Conservation (phyloP, 2,888 invertebrate species). For the Steromphala cineraria region DNA sequence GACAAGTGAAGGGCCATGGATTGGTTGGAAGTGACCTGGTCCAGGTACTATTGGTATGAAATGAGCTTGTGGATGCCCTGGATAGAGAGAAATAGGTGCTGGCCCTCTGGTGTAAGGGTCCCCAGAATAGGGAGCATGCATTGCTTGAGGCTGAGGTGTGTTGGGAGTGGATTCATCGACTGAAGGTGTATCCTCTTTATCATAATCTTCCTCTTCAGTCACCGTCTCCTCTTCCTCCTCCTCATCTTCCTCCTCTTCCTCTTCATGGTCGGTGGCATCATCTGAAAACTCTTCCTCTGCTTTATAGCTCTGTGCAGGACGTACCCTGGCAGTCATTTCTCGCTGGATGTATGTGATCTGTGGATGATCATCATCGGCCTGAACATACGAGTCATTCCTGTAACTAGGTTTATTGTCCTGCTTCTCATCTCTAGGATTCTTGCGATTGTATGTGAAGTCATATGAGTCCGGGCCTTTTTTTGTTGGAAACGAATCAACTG, state of each 20-base stretch:
- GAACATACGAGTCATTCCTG: conserved; percentile 44
- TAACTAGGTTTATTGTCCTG: background rate
- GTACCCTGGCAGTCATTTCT: conserved; percentile 49
- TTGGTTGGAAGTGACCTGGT: conserved; percentile 28
- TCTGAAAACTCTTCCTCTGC: conserved; percentile 25
- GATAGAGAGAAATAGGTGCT: conserved; percentile 28
- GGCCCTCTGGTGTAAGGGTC: conserved; percentile 16
- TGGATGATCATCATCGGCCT: conserved; percentile 57
- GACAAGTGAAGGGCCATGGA: conserved; percentile 8
- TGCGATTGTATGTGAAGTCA: background rate
- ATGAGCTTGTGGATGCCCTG: conserved; percentile 50
- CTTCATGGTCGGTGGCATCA: conserved; percentile 33
- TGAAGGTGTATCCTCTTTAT: conserved; percentile 39
- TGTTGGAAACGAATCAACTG: conserved; percentile 2
- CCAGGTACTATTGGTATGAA: conserved; percentile 51
- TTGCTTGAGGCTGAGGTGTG: background rate
- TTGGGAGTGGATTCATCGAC: conserved; percentile 20
- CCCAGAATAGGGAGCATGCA: background rate
- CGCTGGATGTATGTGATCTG: conserved; percentile 57
- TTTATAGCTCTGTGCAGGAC: background rate
- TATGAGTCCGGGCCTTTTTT: background rate
- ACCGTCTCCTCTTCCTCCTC: conserved; percentile 39
- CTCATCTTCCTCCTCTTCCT: conserved; percentile 44
- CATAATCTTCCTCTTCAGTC: conserved; percentile 33
- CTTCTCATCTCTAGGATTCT: background rate